These are phyloP conservation scores for Crenichthys baileyi DNA, from an alignment of 2,797 vertebrate genomes.

Conservation along the genomic window DNA sequence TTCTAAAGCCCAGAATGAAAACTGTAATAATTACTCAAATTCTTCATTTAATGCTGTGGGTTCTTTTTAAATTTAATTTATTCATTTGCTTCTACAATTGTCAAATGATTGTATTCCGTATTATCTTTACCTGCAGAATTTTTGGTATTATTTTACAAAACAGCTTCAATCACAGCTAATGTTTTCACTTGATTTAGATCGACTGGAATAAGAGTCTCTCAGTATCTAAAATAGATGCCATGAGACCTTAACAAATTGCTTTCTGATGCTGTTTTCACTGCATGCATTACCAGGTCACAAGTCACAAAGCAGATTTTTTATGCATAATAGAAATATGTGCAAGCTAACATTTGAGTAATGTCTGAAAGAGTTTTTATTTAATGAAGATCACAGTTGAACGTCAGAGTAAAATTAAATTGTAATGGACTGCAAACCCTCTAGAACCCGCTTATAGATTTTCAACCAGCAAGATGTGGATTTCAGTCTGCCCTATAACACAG, in stretches of 20 bases:
- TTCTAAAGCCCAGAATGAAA: neutral
- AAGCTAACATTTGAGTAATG: neutral
- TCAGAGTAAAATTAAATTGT: neutral
- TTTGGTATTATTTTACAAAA: neutral
- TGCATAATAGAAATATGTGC: neutral
- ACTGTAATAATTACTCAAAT: neutral
- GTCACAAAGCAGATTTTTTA: neutral
- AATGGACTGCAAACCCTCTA: neutral
- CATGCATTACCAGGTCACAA: neutral
- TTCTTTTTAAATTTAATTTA: too few relatives aligned
- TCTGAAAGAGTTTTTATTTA: neutral
- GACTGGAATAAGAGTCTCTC: neutral
- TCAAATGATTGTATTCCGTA: neutral
- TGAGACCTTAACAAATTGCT: neutral
- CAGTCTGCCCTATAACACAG: neutral
- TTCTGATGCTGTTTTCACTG: neutral
- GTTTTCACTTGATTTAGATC: neutral
- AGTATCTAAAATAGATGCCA: neutral
- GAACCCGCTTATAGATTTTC: neutral
- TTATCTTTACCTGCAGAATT: neutral
- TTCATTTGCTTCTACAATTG: neutral
- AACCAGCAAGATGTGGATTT: neutral
- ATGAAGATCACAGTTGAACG: neutral
- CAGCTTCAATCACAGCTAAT: neutral
- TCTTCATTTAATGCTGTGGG: neutral